These are phyloP conservation scores for sheep (Ovis aries) DNA, from an alignment of 2,113 vertebrate species.

Conservation along the genomic window DNA sequence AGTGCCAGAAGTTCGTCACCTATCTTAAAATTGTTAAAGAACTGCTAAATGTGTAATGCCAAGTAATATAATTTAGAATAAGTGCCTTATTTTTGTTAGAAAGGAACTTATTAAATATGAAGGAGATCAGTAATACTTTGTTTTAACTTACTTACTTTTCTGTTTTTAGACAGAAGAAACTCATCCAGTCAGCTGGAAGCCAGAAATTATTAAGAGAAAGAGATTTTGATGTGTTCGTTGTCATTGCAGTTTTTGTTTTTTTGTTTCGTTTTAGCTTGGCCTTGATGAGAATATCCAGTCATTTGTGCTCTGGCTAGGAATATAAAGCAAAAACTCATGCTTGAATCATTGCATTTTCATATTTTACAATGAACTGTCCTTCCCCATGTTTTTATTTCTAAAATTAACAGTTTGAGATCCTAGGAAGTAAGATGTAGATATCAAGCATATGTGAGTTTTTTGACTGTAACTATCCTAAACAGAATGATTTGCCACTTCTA, in stretches of 20 bases:
- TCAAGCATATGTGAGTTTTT: constrained; percentile 18
- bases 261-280: constrained; percentile 51
- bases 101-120: neutral
- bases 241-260: constrained; percentile 15
- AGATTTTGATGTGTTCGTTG: constrained; percentile 84
- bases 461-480: constrained; percentile 38
- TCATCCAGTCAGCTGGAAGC: constrained; percentile 98
- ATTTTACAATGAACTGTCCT: constrained; percentile 78
- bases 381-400: constrained; percentile 59
- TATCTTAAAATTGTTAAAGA: neutral
- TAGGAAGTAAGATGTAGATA: constrained; percentile 66
- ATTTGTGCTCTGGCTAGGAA: constrained; percentile 62
- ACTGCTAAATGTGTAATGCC: neutral
- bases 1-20: neutral
- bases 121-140: constrained; percentile 17
- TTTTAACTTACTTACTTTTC: constrained; percentile 54
- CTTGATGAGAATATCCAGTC: constrained; percentile 60
- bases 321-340: constrained; percentile 72
- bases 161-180: constrained; percentile 93
- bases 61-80: neutral
- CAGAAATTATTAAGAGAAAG: constrained; percentile 98
- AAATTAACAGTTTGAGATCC: constrained; percentile 32
- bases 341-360: constrained; percentile 76
- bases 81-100: constrained; percentile 1
- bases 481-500: constrained; percentile 6